A percentile compares a stretch with the other conserved stretches of the same genome.
phyloP scores from a whole-genome alignment of 2,797 vertebrate genomes.

The Hoplostethus mediterraneus region DNA sequence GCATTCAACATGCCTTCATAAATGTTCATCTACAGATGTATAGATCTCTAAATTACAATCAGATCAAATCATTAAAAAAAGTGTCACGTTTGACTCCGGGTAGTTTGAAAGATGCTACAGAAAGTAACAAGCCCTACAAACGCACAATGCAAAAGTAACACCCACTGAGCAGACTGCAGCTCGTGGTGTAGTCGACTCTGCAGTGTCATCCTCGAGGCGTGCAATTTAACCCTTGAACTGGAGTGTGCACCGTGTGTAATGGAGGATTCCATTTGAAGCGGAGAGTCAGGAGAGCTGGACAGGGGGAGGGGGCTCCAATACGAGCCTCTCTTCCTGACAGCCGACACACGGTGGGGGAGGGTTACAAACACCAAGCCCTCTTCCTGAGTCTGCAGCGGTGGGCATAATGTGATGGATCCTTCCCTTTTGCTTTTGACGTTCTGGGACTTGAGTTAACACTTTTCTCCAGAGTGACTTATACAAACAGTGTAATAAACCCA shows the following conservation, averaged over 20 bases:
- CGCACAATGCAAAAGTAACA: neutral
- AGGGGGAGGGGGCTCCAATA: slow-evolving; percentile 71
- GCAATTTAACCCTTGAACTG: slow-evolving; percentile 67
- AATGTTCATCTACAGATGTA: too few species aligned
- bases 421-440: slow-evolving; percentile 37
- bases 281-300: slow-evolving; percentile 58
- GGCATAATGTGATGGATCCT: slow-evolving; percentile 59
- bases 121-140: neutral
- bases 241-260: slow-evolving; percentile 65
- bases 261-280: slow-evolving; percentile 73
- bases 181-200: slow-evolving; percentile 9
- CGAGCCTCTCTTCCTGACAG: slow-evolving; percentile 71
- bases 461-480: slow-evolving; percentile 1
- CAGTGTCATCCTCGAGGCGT: slow-evolving; percentile 29
- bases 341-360: slow-evolving; percentile 72
- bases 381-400: slow-evolving; percentile 62
- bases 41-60: too few species aligned
- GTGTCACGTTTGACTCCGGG: neutral
- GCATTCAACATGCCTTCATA: too few species aligned
- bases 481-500: slow-evolving; percentile 14
- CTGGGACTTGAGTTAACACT: slow-evolving; percentile 14
- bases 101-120: slow-evolving; percentile 12
- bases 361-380: slow-evolving; percentile 61
- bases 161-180: neutral
- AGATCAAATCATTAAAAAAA: too few species aligned